These are phyloP conservation scores for Antheraea mylitta DNA, from an alignment of 1,140 invertebrate genomes.

Conservation along the genomic window DNA sequence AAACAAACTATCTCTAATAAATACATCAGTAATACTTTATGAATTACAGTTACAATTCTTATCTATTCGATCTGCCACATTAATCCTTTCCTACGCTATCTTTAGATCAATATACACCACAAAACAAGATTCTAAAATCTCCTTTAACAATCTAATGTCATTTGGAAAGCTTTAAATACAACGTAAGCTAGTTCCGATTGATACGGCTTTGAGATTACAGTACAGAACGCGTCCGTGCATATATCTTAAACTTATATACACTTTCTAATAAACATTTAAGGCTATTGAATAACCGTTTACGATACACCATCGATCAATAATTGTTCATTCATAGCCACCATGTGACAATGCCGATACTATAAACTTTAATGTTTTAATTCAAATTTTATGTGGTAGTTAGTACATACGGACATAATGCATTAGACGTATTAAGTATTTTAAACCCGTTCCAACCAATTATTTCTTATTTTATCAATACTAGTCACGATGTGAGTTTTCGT, in stretches of 20 bases:
- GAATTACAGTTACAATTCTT: neutral
- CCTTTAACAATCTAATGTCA: slow-evolving; percentile 8
- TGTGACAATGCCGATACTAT: neutral
- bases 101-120: slow-evolving; percentile 1
- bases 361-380: neutral
- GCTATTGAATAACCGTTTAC: slow-evolving; percentile 33
- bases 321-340: neutral
- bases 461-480: too few species aligned
- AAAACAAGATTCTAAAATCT: slow-evolving; percentile 5
- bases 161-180: slow-evolving; percentile 9
- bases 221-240: slow-evolving; percentile 15
- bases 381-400: neutral
- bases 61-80: neutral
- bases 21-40: neutral
- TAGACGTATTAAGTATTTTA: too few species aligned
- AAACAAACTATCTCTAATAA: too few species aligned
- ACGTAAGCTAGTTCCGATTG: slow-evolving; percentile 10
- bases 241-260: slow-evolving; percentile 20
- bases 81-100: slow-evolving; percentile 2
- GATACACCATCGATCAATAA: slow-evolving; percentile 4
- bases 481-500: too few species aligned
- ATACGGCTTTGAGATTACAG: slow-evolving; percentile 17
- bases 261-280: slow-evolving; percentile 36
- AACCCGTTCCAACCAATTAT: too few species aligned
- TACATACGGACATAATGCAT: too few species aligned